Evolutionary conservation across 2,888 invertebrate species (phyloP).

Genomic region (Onchidella celtica): DNA sequence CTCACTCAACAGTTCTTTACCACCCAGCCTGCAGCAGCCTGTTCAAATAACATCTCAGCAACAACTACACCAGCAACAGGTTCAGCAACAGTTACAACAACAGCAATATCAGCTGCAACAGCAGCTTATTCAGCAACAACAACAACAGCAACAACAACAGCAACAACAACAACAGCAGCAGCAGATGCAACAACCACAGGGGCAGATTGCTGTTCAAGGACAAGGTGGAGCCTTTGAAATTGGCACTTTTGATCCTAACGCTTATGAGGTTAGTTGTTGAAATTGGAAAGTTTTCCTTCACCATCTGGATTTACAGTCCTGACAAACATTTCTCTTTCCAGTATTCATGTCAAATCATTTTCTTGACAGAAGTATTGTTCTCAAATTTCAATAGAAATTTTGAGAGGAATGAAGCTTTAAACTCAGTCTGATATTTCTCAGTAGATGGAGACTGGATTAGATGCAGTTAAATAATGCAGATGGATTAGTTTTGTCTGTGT

Average conservation of each 20-base stretch:
- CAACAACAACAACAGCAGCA: constrained; percentile 4
- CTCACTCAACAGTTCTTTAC: constrained; percentile 49
- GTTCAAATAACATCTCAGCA: constrained; percentile 19
- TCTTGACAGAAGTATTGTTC: too few species aligned
- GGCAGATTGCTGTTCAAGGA: neutral
- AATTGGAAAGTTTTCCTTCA: too few species aligned
- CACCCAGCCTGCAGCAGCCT: constrained; percentile 52
- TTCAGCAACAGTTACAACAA: constrained; percentile 25
- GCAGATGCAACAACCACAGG: neutral
- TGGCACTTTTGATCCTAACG: constrained; percentile 50
- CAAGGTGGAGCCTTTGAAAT: constrained; percentile 47
- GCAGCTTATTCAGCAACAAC: constrained; percentile 2
- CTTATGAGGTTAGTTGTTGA: constrained; percentile 35
- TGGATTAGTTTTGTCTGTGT: too few species aligned
- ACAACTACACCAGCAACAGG: constrained; percentile 20
- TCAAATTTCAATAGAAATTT: too few species aligned
- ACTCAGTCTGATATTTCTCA: too few species aligned
- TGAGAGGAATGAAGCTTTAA: too few species aligned
- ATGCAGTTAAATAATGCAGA: too few species aligned
- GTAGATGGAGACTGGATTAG: too few species aligned
- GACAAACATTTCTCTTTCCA: too few species aligned
- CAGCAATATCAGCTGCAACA: constrained; percentile 9
- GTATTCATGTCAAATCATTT: too few species aligned
- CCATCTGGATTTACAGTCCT: too few species aligned
- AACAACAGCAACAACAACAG: constrained; percentile 24